Evolutionary conservation across 2,888 invertebrate genomes (phyloP).

Genomic region (Antitype chi): DNA sequence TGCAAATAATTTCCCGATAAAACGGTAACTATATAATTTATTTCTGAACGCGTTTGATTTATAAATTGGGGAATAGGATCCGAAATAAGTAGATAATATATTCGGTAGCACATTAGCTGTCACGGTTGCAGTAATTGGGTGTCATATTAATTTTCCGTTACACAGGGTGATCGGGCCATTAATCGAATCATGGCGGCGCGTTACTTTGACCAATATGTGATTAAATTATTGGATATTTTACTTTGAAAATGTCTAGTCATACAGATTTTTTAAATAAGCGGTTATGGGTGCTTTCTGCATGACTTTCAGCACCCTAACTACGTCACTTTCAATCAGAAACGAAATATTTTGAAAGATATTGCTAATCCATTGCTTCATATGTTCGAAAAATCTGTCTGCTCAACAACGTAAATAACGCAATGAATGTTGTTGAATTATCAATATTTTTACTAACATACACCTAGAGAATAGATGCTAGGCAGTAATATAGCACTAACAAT

Average conservation of each 20-base stretch:
- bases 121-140: conserved; percentile 37
- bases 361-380: too few relatives aligned
- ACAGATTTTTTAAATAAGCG: background rate
- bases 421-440: too few relatives aligned
- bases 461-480: background rate
- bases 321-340: too few relatives aligned
- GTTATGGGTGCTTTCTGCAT: background rate
- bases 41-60: conserved; percentile 36
- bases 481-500: background rate
- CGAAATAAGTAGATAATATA: conserved; percentile 29
- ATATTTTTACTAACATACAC: background rate
- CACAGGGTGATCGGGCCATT: conserved; percentile 15
- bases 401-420: too few relatives aligned
- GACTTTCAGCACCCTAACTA: background rate
- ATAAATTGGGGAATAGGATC: conserved; percentile 36
- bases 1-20: conserved; percentile 50
- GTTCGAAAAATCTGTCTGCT: too few relatives aligned
- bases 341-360: too few relatives aligned
- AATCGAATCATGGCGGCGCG: conserved; percentile 31
- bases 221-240: background rate
- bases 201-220: conserved; percentile 18
- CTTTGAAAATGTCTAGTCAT: background rate
- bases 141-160: conserved; percentile 48
- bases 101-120: conserved; percentile 43
- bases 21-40: conserved; percentile 28